Base-by-base conservation (phyloP, 2,888 invertebrate genomes). In the Thereva nobilitata region DNA sequence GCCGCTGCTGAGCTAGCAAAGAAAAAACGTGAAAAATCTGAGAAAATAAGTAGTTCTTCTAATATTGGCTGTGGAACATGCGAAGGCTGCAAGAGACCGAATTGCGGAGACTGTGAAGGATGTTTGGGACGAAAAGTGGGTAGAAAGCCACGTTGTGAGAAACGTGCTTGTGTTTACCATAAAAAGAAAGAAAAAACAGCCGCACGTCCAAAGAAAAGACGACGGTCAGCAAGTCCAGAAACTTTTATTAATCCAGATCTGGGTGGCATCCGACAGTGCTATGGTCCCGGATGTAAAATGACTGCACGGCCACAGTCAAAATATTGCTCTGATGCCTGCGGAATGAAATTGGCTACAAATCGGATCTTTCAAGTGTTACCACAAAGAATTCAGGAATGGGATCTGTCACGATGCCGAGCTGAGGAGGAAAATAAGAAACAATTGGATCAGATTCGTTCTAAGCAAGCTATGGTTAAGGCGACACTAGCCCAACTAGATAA, bases 281-380 rank as follows among this genome's bases (percentile, higher is more conserved):
- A 91, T 76, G 97, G 97, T 0, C 97, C 96, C 0, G 87, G 88
- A 64, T 99, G 99, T 79, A 84, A 85, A 0, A 86, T 88, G 67
- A 87, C 89, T 45, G 92, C 97, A 0, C 84, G 90, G 9, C 83
- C 86, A 0, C 88, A 87, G 45, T 95, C 95, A 68, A 97, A 97
- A 81, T 98, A 97, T 77, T 98, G 98, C 77, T 91, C 93, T 5
- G 89, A 95, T 71, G 89, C 90, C 71, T 98, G 97, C 78, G 97
- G 97, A 0, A 85, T 95, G 75, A 88, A 90, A 74, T 83, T 98
- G 37, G 97, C 97, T 0, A 90, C 91, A 0, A 89, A 88, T 52
- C 84, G 94, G 73, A 92, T 95, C 71, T 91, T 91, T 75, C 90
- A 92, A 72, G 89, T 94, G n/a, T 78, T 95, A 9, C 95, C 95